phyloP scores from a whole-genome alignment of 2,113 vertebrate genomes.

The Eclectus roratus region DNA sequence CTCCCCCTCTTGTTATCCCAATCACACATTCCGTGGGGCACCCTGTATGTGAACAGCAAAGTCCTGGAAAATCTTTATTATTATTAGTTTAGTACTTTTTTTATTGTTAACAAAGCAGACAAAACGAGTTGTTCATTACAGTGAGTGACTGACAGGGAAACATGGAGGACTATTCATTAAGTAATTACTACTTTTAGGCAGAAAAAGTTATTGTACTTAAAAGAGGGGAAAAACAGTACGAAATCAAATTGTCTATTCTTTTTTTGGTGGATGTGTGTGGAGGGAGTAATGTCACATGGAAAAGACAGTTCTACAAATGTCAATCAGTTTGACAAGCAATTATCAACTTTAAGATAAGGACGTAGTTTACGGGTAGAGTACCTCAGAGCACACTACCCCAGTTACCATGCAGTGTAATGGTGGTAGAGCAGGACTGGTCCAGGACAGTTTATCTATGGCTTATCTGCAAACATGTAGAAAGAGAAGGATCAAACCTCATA shows the following conservation, averaged over 20 bases:
- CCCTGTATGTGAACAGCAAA: neutral
- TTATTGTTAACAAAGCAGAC: constrained; percentile 72
- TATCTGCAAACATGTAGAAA: neutral
- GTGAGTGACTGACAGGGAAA: constrained; percentile 78
- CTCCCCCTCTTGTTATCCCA: constrained; percentile 48
- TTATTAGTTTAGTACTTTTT: constrained; percentile 73
- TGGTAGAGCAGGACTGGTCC: neutral
- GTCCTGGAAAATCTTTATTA: constrained; percentile 62
- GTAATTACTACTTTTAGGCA: constrained; percentile 82
- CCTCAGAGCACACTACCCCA: neutral
- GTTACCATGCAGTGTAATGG: neutral
- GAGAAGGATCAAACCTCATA: neutral
- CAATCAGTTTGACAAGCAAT: constrained; percentile 84
- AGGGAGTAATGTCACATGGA: constrained; percentile 68
- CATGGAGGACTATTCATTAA: constrained; percentile 76
- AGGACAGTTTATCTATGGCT: neutral
- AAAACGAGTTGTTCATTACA: constrained; percentile 75
- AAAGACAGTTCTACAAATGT: constrained; percentile 79
- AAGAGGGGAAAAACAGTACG: constrained; percentile 66
- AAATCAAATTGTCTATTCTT: constrained; percentile 74
- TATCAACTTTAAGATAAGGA: constrained; percentile 73
- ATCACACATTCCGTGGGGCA: constrained; percentile 21
- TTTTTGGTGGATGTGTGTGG: constrained; percentile 54
- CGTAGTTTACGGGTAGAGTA: constrained; percentile 11
- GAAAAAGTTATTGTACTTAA: constrained; percentile 62